Evolutionary conservation across 2,888 invertebrate species (phyloP).

Genomic region (Galerucella nymphaeae): DNA sequence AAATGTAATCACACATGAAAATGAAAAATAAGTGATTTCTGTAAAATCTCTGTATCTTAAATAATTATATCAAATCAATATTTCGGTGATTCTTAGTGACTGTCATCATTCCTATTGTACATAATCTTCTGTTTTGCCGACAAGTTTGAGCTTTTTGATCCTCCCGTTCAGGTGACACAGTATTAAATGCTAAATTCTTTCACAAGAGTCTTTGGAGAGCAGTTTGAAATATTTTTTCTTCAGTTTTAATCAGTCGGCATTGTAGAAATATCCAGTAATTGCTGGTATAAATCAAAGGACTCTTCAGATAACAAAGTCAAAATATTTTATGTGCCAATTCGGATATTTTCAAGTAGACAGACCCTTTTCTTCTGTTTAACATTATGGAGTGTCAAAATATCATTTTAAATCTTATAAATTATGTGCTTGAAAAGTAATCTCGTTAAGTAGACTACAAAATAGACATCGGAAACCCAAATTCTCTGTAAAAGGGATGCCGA

Average conservation of each 20-base stretch:
- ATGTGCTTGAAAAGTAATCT: conserved; percentile 23
- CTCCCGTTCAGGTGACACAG: too few species aligned
- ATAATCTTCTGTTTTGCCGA: too few species aligned
- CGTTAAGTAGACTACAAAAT: neutral
- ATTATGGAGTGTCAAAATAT: conserved; percentile 51
- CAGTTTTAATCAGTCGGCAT: neutral
- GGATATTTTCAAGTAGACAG: conserved; percentile 40
- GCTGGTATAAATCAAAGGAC: conserved; percentile 39
- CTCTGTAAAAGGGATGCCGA: neutral
- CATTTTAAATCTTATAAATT: conserved; percentile 44
- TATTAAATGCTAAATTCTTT: too few species aligned
- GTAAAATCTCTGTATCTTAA: too few species aligned
- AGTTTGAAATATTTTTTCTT: neutral
- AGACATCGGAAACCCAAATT: neutral
- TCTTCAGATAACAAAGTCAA: conserved; percentile 44
- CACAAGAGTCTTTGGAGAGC: too few species aligned
- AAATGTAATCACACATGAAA: too few species aligned
- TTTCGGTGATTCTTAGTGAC: too few species aligned
- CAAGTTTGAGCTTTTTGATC: too few species aligned
- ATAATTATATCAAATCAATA: too few species aligned
- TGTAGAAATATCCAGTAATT: conserved; percentile 14
- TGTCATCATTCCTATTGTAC: too few species aligned
- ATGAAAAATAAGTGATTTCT: too few species aligned
- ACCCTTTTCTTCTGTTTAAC: conserved; percentile 51
- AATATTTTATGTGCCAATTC: conserved; percentile 45